Evolutionary conservation across 2,797 vertebrate species (phyloP).

Genomic region (Thamnophis elegans): DNA sequence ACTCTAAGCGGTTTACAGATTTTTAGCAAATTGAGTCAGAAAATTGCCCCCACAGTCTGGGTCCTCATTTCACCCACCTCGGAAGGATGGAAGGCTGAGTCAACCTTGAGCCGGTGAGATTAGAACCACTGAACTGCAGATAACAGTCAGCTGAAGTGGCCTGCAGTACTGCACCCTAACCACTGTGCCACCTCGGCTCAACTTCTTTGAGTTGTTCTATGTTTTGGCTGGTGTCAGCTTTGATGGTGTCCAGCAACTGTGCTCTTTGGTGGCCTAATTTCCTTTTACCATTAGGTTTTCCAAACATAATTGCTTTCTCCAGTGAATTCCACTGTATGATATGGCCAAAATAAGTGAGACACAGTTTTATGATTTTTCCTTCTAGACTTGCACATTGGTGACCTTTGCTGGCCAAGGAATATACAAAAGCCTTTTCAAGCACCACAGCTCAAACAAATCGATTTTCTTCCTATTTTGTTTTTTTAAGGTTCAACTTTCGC

Average conservation of each 20-base stretch:
- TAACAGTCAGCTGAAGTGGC: too few relatives aligned
- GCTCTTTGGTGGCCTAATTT: neutral
- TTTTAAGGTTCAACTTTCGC: neutral
- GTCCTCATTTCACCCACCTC: too few relatives aligned
- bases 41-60: too few relatives aligned
- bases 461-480: neutral
- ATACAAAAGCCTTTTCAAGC: neutral
- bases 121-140: too few relatives aligned
- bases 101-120: too few relatives aligned
- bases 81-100: too few relatives aligned
- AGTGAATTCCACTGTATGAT: neutral
- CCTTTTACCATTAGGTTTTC: neutral
- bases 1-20: too few relatives aligned
- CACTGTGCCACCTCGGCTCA: too few relatives aligned
- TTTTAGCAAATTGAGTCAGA: too few relatives aligned
- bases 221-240: neutral
- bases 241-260: neutral
- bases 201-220: neutral
- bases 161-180: too few relatives aligned
- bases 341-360: neutral
- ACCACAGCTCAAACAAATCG: neutral
- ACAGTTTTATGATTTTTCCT: neutral
- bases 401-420: neutral
- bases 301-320: neutral
- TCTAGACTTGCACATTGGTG: neutral